A percentile compares a stretch with the other conserved stretches of the same genome.
These are phyloP conservation scores for Coptodon bakossiorum DNA, from an alignment of 2,113 vertebrate species.

Conservation along the genomic window DNA sequence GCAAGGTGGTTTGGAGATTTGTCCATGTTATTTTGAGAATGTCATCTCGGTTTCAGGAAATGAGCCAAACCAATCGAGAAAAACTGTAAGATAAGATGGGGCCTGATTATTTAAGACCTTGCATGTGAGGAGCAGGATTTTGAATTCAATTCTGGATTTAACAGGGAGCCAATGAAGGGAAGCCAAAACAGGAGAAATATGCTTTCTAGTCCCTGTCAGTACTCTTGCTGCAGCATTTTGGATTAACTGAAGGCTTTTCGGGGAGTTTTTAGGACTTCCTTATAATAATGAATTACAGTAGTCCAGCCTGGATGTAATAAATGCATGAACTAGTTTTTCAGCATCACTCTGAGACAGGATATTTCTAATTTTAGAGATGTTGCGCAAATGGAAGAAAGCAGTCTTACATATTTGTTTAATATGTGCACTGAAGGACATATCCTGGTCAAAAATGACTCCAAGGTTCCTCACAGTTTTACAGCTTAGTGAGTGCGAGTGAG, in stretches of 20 bases:
- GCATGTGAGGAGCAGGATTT: not conserved
- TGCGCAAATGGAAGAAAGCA: not conserved
- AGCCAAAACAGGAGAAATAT: not conserved
- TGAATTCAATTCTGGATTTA: not conserved
- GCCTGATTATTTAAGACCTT: not conserved
- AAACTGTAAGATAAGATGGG: too few relatives aligned
- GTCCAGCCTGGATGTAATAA: not conserved
- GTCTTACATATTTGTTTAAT: not conserved
- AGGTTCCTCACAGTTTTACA: not conserved
- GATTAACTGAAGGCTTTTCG: not conserved
- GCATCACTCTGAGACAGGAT: rapidly evolving
- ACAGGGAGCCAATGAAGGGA: rapidly evolving
- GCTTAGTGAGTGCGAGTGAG: not conserved
- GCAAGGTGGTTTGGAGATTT: too few relatives aligned
- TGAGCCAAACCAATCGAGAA: too few relatives aligned
- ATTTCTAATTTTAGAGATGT: not conserved
- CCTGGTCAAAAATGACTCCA: not conserved
- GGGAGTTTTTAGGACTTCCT: not conserved
- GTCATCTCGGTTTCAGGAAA: too few relatives aligned
- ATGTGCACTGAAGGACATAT: not conserved
- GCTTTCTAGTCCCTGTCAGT: not conserved
- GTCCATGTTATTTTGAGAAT: too few relatives aligned
- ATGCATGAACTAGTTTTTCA: not conserved
- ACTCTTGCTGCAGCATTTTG: not conserved
- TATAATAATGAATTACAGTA: not conserved